These are phyloP conservation scores for Capitulum mitella DNA, from an alignment of 2,888 invertebrate genomes.

Conservation along the genomic window DNA sequence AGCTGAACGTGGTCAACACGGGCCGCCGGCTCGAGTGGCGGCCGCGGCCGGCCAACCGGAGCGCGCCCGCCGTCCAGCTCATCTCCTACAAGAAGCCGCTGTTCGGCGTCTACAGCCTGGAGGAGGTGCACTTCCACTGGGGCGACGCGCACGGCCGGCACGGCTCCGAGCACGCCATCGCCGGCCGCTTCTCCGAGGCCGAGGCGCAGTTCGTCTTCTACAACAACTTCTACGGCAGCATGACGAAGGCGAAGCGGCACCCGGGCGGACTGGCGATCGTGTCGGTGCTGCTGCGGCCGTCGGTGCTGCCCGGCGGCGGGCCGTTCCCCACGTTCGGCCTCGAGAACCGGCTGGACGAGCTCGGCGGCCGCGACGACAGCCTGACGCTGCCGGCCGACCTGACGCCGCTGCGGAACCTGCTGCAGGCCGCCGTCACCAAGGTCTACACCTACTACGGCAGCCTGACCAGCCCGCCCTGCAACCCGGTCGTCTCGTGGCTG, in stretches of 20 bases:
- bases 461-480: not conserved
- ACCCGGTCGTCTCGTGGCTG: not conserved
- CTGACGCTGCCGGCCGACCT: not conserved
- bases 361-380: not conserved
- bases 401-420: not conserved
- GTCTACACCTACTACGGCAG: conserved; percentile 1
- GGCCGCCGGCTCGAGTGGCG: not conserved
- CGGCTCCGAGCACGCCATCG: not conserved
- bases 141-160: not conserved
- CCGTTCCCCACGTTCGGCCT: not conserved
- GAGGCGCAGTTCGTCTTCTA: conserved; percentile 7
- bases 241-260: not conserved
- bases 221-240: not conserved
- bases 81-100: not conserved
- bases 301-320: not conserved
- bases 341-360: not conserved
- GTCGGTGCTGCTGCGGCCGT: not conserved
- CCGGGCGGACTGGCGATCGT: not conserved
- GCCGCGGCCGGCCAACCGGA: not conserved
- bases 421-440: not conserved
- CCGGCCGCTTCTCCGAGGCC: not conserved
- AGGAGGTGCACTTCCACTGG: not conserved
- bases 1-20: not conserved
- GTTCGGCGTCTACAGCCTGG: not conserved
- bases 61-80: not conserved